These are phyloP conservation scores for Plectropomus leopardus DNA, from an alignment of 2,113 vertebrate genomes.

Conservation along the genomic window DNA sequence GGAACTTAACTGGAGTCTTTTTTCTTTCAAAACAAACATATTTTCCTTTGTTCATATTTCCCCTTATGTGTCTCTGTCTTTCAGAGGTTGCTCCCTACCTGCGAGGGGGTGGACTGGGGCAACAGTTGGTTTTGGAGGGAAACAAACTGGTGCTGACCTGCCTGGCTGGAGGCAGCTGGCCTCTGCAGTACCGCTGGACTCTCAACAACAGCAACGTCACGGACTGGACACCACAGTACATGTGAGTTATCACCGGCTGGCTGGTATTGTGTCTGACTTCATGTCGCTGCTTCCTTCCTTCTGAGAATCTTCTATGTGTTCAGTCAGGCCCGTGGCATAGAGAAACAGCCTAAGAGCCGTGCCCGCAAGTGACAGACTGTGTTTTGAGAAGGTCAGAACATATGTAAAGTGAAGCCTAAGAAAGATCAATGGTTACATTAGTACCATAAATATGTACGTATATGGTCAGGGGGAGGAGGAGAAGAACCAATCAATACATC, in stretches of 20 bases:
- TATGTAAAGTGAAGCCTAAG: slow-evolving; percentile 60
- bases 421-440: slow-evolving; percentile 74
- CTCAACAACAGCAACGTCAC: slow-evolving; percentile 89
- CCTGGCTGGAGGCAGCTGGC: slow-evolving; percentile 97
- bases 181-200: slow-evolving; percentile 95
- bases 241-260: slow-evolving; percentile 81
- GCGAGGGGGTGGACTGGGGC: slow-evolving; percentile 54
- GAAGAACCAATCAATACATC: slow-evolving; percentile 63
- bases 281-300: not conserved
- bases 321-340: not conserved
- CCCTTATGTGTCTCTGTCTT: slow-evolving; percentile 31
- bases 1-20: not conserved
- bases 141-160: slow-evolving; percentile 95
- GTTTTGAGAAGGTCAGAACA: slow-evolving; percentile 61
- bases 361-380: slow-evolving; percentile 32
- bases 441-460: slow-evolving; percentile 74
- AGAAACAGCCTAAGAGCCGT: slow-evolving; percentile 8
- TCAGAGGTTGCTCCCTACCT: slow-evolving; percentile 85
- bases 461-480: slow-evolving; percentile 48
- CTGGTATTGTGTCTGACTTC: not conserved
- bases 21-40: not conserved
- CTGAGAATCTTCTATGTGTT: not conserved
- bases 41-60: not conserved
- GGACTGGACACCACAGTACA: slow-evolving; percentile 91
- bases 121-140: slow-evolving; percentile 88